Conservation (phyloP, 2,888 invertebrate genomes). For the Nomada lathburiana region DNA sequence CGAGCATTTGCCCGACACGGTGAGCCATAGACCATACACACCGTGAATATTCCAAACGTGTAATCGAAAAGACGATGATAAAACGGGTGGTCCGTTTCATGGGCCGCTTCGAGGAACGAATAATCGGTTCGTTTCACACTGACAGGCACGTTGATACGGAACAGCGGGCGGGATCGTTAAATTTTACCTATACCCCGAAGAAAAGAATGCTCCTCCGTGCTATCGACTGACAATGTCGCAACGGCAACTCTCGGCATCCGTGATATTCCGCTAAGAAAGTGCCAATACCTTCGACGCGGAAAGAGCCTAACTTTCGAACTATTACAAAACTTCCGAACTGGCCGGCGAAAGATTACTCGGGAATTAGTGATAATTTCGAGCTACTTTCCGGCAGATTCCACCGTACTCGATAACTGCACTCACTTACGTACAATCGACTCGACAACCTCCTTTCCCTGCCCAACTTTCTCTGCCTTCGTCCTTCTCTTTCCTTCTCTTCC, state of each 20-base stretch:
- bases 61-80: slow-evolving; percentile 2
- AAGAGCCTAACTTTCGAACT: slow-evolving; percentile 54
- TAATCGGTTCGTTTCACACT: slow-evolving; percentile 17
- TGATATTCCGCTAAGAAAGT: slow-evolving; percentile 40
- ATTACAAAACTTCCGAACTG: slow-evolving; percentile 57
- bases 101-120: not conserved
- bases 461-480: not conserved
- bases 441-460: slow-evolving; percentile 10
- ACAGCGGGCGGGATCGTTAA: slow-evolving; percentile 7
- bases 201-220: slow-evolving; percentile 26
- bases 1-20: slow-evolving; percentile 37
- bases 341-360: slow-evolving; percentile 58
- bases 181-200: not conserved
- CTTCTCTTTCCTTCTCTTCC: not conserved
- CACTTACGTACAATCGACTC: slow-evolving; percentile 45
- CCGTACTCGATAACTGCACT: slow-evolving; percentile 40
- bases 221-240: slow-evolving; percentile 38
- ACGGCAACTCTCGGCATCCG: slow-evolving; percentile 48
- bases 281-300: slow-evolving; percentile 40
- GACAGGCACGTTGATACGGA: not conserved
- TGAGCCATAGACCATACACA: slow-evolving; percentile 22
- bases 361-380: slow-evolving; percentile 64
- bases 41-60: slow-evolving; percentile 44
- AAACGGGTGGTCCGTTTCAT: slow-evolving; percentile 15
- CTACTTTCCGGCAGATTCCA: slow-evolving; percentile 56